phyloP scores from a whole-genome alignment of 2,113 vertebrate species.

The Platycercus adscitus region DNA sequence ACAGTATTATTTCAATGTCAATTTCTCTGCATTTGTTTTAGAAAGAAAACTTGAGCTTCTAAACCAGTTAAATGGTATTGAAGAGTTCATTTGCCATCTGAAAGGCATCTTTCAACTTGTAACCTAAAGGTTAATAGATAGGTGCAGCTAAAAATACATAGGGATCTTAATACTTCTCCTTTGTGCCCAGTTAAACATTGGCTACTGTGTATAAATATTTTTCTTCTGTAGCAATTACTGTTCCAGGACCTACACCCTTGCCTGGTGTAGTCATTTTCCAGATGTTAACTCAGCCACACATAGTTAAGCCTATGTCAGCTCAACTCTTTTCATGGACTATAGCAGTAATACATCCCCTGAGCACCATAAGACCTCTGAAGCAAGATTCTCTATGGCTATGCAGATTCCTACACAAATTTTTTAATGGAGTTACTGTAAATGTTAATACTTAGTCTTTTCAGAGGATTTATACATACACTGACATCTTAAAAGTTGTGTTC shows the following conservation, averaged over 20 bases:
- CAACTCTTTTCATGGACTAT: not conserved
- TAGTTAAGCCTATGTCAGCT: not conserved
- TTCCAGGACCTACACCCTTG: not conserved
- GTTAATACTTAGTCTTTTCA: not conserved
- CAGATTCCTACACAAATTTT: not conserved
- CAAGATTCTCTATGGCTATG: not conserved
- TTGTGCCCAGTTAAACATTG: not conserved
- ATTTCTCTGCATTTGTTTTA: not conserved
- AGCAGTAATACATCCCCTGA: not conserved
- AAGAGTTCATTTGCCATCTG: not conserved
- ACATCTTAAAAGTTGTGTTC: not conserved
- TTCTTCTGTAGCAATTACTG: not conserved
- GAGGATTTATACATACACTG: not conserved
- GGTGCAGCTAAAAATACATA: not conserved
- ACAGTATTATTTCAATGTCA: not conserved
- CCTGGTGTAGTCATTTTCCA: not conserved
- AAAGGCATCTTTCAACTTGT: not conserved
- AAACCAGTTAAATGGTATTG: not conserved
- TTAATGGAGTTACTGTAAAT: not conserved
- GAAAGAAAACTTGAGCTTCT: not conserved
- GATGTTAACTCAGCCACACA: not conserved
- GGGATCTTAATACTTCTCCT: not conserved
- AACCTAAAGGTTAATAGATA: not conserved
- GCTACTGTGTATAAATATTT: not conserved
- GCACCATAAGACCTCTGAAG: not conserved